phyloP scores from a whole-genome alignment of 2,113 vertebrate species.

The Raja brachyura region DNA sequence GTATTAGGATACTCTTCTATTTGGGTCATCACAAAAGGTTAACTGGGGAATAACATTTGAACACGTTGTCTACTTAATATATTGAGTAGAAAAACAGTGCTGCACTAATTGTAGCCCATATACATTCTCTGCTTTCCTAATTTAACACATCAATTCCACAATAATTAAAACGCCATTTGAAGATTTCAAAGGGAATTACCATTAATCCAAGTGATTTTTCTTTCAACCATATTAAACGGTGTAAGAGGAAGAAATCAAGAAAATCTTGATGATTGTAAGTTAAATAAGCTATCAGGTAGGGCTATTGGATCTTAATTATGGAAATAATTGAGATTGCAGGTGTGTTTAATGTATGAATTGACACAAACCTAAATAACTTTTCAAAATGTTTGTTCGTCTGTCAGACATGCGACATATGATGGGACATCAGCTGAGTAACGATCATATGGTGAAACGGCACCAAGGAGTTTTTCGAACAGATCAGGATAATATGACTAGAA shows the following conservation, averaged over 20 bases:
- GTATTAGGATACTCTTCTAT: not conserved
- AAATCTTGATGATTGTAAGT: not conserved
- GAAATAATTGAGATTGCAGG: too few species aligned
- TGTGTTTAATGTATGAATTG: not conserved
- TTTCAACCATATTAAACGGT: not conserved
- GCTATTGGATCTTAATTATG: too few species aligned
- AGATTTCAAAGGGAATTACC: not conserved
- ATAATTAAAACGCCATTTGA: not conserved
- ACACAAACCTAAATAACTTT: too few species aligned
- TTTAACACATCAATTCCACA: not conserved
- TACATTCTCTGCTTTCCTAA: not conserved
- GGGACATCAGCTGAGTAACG: slow-evolving; percentile 59
- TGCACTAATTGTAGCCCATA: not conserved
- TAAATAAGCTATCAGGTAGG: too few species aligned
- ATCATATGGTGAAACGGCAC: slow-evolving; percentile 72
- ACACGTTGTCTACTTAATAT: not conserved
- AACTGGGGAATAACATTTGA: not conserved
- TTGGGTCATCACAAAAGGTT: not conserved
- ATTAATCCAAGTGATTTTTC: not conserved
- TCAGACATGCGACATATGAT: slow-evolving; percentile 64
- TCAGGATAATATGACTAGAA: slow-evolving; percentile 73
- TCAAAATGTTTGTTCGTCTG: slow-evolving; percentile 45
- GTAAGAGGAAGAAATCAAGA: not conserved
- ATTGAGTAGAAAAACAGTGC: not conserved
- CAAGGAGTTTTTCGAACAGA: slow-evolving; percentile 72